A percentile compares a stretch with the other conserved stretches of the same genome.
These are phyloP conservation scores for Drosophila acutilabella DNA, from an alignment of 2,888 invertebrate genomes.

Conservation along the genomic window DNA sequence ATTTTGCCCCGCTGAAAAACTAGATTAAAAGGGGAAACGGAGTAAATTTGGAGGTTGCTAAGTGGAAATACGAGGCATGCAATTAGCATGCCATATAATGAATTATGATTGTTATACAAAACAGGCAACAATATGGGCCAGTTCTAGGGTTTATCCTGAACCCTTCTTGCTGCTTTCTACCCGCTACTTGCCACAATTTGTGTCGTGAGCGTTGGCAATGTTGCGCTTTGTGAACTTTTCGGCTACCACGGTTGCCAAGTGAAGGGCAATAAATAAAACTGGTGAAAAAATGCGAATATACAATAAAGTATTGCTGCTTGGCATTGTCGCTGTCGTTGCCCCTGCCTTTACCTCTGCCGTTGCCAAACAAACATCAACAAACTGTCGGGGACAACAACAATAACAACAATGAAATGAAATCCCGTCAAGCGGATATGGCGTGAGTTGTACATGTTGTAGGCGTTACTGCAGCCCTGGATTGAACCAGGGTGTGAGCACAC, in stretches of 20 bases:
- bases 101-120: conserved; percentile 71
- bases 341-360: conserved; percentile 12
- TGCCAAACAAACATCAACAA: conserved; percentile 42
- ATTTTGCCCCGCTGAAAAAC: conserved; percentile 52
- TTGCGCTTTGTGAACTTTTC: conserved; percentile 56
- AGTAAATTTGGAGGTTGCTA: conserved; percentile 32
- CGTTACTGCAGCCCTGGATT: conserved; percentile 40
- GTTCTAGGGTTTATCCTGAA: conserved; percentile 8
- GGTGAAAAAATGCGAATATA: conserved; percentile 75
- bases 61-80: conserved; percentile 62
- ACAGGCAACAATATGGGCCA: conserved; percentile 27
- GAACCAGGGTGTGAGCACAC: conserved; percentile 6
- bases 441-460: conserved; percentile 72
- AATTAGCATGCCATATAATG: conserved; percentile 72
- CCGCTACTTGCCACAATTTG: conserved; percentile 45
- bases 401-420: conserved; percentile 37
- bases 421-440: conserved; percentile 66
- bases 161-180: conserved; percentile 2
- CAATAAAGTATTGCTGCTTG: conserved; percentile 71
- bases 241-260: conserved; percentile 55
- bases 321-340: conserved; percentile 39
- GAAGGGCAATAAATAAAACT: conserved; percentile 79
- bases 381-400: conserved; percentile 34
- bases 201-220: conserved; percentile 55
- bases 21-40: background rate